Conservation (phyloP, 2,888 invertebrate species). For the Gerris lacustris region DNA sequence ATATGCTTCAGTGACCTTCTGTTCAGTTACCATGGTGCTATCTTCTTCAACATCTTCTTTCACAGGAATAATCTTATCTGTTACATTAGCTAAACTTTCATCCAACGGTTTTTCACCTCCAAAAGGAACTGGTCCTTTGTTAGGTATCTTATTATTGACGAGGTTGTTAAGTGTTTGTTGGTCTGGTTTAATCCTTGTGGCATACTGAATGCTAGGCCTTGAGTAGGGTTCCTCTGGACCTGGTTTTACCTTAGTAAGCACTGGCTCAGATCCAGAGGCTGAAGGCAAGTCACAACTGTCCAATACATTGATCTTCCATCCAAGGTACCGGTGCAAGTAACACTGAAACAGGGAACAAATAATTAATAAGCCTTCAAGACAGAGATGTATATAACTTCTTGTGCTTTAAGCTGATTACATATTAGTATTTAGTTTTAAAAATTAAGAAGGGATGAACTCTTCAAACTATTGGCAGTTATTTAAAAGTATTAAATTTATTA, state of each 20-base stretch:
- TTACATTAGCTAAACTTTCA: conserved; percentile 13
- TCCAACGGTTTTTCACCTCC: conserved; percentile 21
- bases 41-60: conserved; percentile 24
- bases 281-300: conserved; percentile 57
- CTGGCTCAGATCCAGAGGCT: conserved; percentile 45
- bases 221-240: conserved; percentile 39
- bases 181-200: conserved; percentile 49
- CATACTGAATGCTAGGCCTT: conserved; percentile 52
- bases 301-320: conserved; percentile 87
- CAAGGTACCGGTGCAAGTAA: conserved; percentile 82
- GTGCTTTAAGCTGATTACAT: no score
- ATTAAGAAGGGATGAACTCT: neutral
- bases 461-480: neutral
- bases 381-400: no score
- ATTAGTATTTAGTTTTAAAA: no score
- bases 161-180: conserved; percentile 21
- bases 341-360: conserved; percentile 49
- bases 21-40: conserved; percentile 12
- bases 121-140: conserved; percentile 22
- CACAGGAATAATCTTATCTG: conserved; percentile 23
- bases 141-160: conserved; percentile 13
- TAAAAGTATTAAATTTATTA: neutral
- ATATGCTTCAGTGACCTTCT: conserved; percentile 5
- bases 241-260: conserved; percentile 37
- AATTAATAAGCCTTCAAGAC: no score